phyloP scores from a whole-genome alignment of 1,140 invertebrate genomes.

The Acromyrmex charruanus region DNA sequence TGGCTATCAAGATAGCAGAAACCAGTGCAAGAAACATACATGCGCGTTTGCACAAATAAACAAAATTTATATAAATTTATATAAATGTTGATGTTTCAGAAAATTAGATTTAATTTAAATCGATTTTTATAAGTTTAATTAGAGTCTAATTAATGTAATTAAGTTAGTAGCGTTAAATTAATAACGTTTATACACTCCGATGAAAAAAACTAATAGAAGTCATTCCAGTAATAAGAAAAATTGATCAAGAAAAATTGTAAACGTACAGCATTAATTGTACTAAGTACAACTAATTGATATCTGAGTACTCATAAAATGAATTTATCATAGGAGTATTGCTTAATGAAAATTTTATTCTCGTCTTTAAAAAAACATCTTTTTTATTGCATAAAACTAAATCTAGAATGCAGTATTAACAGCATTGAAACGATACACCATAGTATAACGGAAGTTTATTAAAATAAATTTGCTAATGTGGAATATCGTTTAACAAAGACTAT shows the following conservation, averaged over 20 bases:
- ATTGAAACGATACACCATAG: not conserved
- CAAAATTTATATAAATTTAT: slow-evolving; percentile 18
- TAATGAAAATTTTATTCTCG: not conserved
- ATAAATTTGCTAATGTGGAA: slow-evolving; percentile 12
- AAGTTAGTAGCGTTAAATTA: not conserved
- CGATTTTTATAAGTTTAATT: not conserved
- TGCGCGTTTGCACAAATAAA: not conserved
- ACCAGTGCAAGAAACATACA: not conserved
- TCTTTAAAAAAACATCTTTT: slow-evolving; percentile 26
- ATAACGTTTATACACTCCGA: not conserved
- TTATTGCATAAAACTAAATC: not conserved
- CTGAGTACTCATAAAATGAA: not conserved
- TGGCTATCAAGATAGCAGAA: no score
- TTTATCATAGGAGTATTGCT: not conserved
- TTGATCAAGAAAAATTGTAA: not conserved
- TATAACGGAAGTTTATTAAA: not conserved
- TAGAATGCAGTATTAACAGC: not conserved
- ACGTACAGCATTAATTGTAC: not conserved
- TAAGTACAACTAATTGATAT: not conserved
- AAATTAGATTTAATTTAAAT: slow-evolving; percentile 1
- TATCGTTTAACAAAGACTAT: not conserved
- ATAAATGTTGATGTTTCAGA: not conserved
- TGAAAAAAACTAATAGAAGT: not conserved
- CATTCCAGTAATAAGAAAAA: not conserved
- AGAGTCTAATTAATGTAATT: not conserved